phyloP scores from a whole-genome alignment of 2,888 invertebrate species.

The Rhingia rostrata region DNA sequence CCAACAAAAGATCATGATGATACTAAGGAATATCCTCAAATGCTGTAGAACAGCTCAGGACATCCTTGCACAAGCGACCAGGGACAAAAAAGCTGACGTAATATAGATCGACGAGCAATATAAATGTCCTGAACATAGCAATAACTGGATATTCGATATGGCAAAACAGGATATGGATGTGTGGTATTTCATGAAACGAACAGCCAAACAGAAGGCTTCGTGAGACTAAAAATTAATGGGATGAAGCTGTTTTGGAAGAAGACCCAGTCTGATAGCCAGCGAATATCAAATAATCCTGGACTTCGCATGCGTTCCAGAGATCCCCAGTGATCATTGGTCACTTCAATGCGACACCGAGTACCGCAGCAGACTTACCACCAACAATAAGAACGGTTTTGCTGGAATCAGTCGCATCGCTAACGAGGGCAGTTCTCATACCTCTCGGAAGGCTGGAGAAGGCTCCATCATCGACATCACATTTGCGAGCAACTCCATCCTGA shows the following conservation, averaged over 20 bases:
- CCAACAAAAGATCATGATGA: not conserved
- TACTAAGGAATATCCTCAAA: constrained; percentile 4
- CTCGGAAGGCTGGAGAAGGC: too few relatives aligned
- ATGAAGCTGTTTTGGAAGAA: not conserved
- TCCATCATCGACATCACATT: too few relatives aligned
- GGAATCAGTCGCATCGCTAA: not conserved
- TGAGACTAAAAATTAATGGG: not conserved
- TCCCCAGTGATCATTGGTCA: not conserved
- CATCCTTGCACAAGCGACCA: not conserved
- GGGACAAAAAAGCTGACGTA: not conserved
- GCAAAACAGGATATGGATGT: too few relatives aligned
- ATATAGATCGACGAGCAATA: not conserved
- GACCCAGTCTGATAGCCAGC: not conserved
- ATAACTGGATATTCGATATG: too few relatives aligned
- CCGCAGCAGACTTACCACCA: not conserved
- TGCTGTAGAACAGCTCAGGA: not conserved
- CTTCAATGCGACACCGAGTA: not conserved
- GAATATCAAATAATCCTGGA: not conserved
- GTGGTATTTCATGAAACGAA: too few relatives aligned
- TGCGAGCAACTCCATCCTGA: too few relatives aligned
- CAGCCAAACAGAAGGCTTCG: not conserved
- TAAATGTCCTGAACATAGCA: not conserved
- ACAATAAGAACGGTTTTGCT: too few relatives aligned
- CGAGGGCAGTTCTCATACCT: too few relatives aligned
- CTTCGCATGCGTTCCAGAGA: not conserved